Conservation (phyloP, 2,113 vertebrate genomes). For the Saguinus imperator region DNA sequence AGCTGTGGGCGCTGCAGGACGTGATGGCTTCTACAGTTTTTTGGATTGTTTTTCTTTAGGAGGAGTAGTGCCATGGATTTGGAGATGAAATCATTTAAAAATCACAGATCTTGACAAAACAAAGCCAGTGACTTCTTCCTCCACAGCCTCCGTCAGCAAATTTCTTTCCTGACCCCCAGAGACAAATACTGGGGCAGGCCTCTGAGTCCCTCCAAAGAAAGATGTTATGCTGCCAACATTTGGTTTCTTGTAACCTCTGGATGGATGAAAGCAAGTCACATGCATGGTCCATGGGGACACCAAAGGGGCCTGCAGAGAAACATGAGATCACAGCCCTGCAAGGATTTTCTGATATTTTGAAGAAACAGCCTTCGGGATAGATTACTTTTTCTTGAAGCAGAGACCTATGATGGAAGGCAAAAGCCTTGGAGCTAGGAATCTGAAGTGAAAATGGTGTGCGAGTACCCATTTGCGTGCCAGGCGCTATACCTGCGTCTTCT, state of each 20-base stretch:
- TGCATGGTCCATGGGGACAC: not conserved
- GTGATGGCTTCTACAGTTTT: not conserved
- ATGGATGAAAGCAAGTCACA: not conserved
- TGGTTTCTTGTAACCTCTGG: not conserved
- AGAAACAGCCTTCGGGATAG: not conserved
- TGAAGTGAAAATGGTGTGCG: not conserved
- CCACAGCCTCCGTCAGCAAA: not conserved
- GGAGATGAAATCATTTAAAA: conserved; percentile 32
- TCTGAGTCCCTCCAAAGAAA: not conserved
- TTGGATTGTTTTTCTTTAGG: not conserved
- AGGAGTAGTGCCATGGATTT: not conserved
- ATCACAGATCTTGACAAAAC: conserved; percentile 49
- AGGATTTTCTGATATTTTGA: not conserved
- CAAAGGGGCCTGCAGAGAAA: not conserved
- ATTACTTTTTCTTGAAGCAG: not conserved
- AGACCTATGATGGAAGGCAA: not conserved
- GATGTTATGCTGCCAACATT: not conserved
- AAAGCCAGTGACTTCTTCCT: conserved; percentile 3
- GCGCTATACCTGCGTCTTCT: not conserved
- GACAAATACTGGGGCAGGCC: conserved; percentile 14
- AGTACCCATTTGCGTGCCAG: rapidly evolving
- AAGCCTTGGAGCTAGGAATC: not conserved
- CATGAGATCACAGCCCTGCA: not conserved
- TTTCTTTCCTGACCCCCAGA: not conserved
- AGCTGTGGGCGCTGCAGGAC: not conserved